These are phyloP conservation scores for Fragum fragum DNA, from an alignment of 2,888 invertebrate genomes.

Conservation along the genomic window DNA sequence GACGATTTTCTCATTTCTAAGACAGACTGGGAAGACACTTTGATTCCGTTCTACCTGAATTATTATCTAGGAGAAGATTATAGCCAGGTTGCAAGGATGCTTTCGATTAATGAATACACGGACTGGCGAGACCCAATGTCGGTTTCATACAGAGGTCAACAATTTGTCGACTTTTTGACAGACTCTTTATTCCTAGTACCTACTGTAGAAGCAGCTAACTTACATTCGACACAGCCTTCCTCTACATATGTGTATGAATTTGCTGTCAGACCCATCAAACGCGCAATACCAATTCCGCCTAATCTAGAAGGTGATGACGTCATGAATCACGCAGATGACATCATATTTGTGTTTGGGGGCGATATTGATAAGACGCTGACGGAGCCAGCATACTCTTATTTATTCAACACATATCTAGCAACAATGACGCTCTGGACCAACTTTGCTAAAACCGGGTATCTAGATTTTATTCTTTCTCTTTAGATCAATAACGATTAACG, in stretches of 20 bases:
- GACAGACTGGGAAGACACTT: constrained; percentile 6
- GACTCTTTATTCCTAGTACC: not conserved
- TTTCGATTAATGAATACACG: constrained; percentile 40
- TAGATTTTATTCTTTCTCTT: too few species aligned
- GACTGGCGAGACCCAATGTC: constrained; percentile 35
- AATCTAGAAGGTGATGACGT: constrained; percentile 10
- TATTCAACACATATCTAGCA: not conserved
- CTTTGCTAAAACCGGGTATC: constrained; percentile 63
- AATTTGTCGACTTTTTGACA: constrained; percentile 10
- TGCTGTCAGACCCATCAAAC: not conserved
- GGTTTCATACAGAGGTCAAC: not conserved
- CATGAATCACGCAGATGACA: constrained; percentile 44
- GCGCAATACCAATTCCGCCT: not conserved
- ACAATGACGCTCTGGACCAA: constrained; percentile 87
- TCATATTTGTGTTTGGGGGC: constrained; percentile 39
- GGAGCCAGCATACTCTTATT: not conserved
- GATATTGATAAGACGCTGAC: not conserved
- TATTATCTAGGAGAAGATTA: not conserved
- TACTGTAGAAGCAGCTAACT: not conserved
- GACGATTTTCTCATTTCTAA: constrained; percentile 20
- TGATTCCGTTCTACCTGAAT: constrained; percentile 19
- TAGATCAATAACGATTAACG: too few species aligned
- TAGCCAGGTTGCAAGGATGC: not conserved
- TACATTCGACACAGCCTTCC: not conserved
- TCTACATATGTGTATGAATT: constrained; percentile 22